Conservation (phyloP, 2,888 invertebrate species). For the Epirrhoe alternata region DNA sequence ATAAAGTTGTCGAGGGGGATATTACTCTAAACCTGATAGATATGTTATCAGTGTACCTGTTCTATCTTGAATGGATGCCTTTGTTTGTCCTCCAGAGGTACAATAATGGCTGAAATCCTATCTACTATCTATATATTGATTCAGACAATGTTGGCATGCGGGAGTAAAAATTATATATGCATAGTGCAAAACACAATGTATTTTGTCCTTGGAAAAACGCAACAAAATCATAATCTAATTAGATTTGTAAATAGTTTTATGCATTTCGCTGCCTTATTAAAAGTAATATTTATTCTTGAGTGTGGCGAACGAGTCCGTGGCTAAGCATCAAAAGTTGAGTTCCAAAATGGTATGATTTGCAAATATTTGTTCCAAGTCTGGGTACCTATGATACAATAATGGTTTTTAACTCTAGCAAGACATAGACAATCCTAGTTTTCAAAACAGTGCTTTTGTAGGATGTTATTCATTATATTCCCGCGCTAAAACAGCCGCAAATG, state of each 20-base stretch:
- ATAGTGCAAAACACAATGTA: no score
- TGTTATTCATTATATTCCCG: background rate
- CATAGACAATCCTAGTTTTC: background rate
- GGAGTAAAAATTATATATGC: no score
- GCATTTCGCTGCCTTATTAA: background rate
- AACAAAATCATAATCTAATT: no score
- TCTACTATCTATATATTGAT: no score
- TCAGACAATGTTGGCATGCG: no score
- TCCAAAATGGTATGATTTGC: background rate
- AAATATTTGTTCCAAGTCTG: conserved; percentile 2
- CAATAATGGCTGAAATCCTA: background rate
- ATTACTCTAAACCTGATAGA: background rate
- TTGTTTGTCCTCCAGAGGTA: background rate
- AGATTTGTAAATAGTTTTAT: no score
- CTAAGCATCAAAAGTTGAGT: background rate
- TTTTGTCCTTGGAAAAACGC: no score
- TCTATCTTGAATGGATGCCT: background rate
- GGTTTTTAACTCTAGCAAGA: background rate
- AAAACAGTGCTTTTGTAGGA: background rate
- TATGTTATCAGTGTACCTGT: background rate
- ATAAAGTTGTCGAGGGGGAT: conserved; percentile 22
- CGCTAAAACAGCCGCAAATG: no score
- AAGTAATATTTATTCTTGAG: background rate
- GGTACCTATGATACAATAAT: background rate
- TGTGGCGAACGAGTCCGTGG: background rate